Evolutionary conservation across 2,888 invertebrate genomes (phyloP).

Genomic region (Cybosia mesomella): DNA sequence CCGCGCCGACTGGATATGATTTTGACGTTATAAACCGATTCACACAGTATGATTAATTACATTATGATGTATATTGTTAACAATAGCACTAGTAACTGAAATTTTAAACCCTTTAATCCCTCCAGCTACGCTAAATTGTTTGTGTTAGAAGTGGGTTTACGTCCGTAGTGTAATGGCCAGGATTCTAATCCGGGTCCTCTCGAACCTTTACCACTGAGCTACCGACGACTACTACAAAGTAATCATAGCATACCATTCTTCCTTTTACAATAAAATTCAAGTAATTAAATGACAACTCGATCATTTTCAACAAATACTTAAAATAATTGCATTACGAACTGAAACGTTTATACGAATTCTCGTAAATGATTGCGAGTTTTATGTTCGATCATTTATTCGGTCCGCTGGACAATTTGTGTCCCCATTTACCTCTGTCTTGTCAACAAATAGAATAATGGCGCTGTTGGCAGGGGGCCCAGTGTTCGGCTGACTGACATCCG

Average conservation of each 20-base stretch:
- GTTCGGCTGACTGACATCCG: constrained; percentile 7
- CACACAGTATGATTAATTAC: too few relatives aligned
- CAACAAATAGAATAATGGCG: constrained; percentile 5
- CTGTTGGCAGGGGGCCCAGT: constrained; percentile 9
- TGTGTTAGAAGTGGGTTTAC: too few relatives aligned
- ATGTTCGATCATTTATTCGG: constrained; percentile 15
- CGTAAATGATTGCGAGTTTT: constrained; percentile 11
- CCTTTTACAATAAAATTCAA: not conserved
- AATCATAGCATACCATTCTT: not conserved
- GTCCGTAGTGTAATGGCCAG: too few relatives aligned
- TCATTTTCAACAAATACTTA: not conserved
- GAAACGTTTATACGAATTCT: not conserved
- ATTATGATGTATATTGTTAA: too few relatives aligned
- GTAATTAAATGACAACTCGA: not conserved
- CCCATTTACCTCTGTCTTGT: not conserved
- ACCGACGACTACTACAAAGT: too few relatives aligned
- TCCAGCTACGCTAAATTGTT: too few relatives aligned
- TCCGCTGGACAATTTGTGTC: constrained; percentile 1
- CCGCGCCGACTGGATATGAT: too few relatives aligned
- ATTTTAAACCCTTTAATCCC: too few relatives aligned
- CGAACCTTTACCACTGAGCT: too few relatives aligned
- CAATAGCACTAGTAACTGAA: too few relatives aligned
- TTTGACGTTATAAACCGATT: too few relatives aligned
- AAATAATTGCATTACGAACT: constrained; percentile 5
- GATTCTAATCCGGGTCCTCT: too few relatives aligned